Evolutionary conservation across 2,113 vertebrate species (phyloP).

Genomic region (Prinia subflava): DNA sequence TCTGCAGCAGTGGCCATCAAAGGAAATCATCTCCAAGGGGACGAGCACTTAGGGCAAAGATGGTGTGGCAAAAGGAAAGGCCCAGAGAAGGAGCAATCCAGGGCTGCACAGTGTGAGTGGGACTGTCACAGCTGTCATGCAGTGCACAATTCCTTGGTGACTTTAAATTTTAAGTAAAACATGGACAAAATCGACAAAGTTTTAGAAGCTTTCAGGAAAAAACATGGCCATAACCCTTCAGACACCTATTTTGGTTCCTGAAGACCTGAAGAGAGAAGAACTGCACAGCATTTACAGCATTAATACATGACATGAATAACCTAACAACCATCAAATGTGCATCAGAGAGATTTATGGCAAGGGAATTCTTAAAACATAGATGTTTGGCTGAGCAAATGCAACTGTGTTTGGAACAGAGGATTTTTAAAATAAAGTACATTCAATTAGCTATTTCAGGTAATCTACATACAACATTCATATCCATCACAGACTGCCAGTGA

Average conservation of each 20-base stretch:
- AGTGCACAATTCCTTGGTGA: neutral
- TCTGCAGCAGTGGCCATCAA: neutral
- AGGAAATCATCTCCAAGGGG: neutral
- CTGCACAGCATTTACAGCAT: neutral
- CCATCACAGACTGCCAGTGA: neutral
- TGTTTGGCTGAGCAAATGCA: neutral
- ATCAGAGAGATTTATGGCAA: neutral
- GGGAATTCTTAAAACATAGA: neutral
- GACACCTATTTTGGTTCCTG: neutral
- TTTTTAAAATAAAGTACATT: neutral
- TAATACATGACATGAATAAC: neutral
- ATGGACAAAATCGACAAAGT: neutral
- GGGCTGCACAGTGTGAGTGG: neutral
- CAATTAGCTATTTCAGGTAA: neutral
- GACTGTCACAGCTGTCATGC: neutral
- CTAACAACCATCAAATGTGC: fast-evolving
- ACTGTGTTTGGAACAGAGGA: neutral
- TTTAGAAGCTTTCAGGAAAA: neutral
- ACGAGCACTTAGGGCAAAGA: neutral
- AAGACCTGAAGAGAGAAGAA: neutral
- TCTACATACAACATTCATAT: neutral
- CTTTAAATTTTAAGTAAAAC: neutral
- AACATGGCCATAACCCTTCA: neutral
- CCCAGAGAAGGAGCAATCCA: neutral
- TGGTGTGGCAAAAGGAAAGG: neutral